These are phyloP conservation scores for Polietes domitor DNA, from an alignment of 2,888 invertebrate species.

Conservation along the genomic window DNA sequence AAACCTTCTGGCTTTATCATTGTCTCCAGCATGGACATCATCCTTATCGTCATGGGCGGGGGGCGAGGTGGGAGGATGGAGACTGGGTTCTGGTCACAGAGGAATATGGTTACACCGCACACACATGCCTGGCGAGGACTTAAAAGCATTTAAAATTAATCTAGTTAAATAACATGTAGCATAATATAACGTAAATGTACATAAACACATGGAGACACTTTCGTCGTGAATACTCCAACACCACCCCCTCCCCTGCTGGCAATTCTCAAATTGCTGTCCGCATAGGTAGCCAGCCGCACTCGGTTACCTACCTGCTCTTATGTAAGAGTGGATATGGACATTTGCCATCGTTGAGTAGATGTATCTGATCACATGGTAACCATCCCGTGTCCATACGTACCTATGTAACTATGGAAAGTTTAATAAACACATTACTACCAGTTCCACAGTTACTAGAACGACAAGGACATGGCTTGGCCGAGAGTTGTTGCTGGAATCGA, in stretches of 20 bases:
- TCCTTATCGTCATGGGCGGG: neutral
- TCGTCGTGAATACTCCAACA: too few species aligned
- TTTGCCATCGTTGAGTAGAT: neutral
- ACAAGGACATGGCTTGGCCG: neutral
- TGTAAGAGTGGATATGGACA: neutral
- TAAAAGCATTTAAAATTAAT: constrained; percentile 62
- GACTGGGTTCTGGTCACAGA: too few species aligned
- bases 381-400: too few species aligned
- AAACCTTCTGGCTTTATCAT: neutral
- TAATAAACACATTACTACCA: constrained; percentile 21
- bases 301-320: neutral
- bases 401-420: constrained; percentile 6
- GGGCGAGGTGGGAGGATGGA: too few species aligned
- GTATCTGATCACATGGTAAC: neutral
- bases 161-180: constrained; percentile 60
- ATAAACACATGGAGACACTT: constrained; percentile 32
- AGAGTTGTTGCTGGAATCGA: neutral
- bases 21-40: neutral
- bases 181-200: constrained; percentile 52
- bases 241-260: too few species aligned
- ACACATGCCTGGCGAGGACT: constrained; percentile 12
- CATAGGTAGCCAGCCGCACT: neutral
- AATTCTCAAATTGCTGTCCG: neutral
- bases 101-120: neutral
- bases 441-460: neutral